Evolutionary conservation across 1,140 invertebrate genomes (phyloP).

Genomic region (Mamestra configurata): DNA sequence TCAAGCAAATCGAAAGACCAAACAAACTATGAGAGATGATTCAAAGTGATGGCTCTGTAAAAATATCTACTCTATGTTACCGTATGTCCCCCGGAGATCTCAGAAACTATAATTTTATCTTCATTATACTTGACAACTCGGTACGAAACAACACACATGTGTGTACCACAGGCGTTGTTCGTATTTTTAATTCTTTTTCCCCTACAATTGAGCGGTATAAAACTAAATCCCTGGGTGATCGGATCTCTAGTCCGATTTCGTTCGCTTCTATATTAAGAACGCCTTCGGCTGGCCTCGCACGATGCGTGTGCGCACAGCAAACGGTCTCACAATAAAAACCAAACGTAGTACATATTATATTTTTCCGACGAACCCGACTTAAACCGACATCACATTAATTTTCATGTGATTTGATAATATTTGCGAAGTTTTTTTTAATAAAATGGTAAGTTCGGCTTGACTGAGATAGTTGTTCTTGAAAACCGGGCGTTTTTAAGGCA

Average conservation of each 20-base stretch:
- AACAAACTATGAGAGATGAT: background rate
- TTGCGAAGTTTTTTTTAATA: constrained; percentile 32
- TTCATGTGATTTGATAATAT: constrained; percentile 55
- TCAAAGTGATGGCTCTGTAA: background rate
- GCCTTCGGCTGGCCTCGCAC: constrained; percentile 72
- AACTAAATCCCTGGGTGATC: constrained; percentile 71
- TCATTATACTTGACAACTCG: constrained; percentile 13
- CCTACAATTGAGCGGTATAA: constrained; percentile 62
- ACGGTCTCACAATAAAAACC: constrained; percentile 72
- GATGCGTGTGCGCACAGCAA: constrained; percentile 78
- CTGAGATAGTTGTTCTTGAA: constrained; percentile 66
- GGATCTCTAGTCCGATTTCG: constrained; percentile 70
- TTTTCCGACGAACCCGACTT: constrained; percentile 73
- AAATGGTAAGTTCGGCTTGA: constrained; percentile 67
- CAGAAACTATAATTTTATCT: constrained; percentile 40
- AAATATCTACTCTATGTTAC: constrained; percentile 11
- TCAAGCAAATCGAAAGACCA: no score
- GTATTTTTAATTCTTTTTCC: constrained; percentile 56
- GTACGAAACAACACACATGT: constrained; percentile 56
- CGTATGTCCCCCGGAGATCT: constrained; percentile 30
- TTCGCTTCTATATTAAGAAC: constrained; percentile 83
- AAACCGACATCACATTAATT: constrained; percentile 65
- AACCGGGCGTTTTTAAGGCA: constrained; percentile 3
- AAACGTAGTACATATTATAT: constrained; percentile 84
- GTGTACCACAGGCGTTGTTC: constrained; percentile 59